phyloP scores from a whole-genome alignment of 2,113 vertebrate genomes.

The Toxotes jaculatrix region DNA sequence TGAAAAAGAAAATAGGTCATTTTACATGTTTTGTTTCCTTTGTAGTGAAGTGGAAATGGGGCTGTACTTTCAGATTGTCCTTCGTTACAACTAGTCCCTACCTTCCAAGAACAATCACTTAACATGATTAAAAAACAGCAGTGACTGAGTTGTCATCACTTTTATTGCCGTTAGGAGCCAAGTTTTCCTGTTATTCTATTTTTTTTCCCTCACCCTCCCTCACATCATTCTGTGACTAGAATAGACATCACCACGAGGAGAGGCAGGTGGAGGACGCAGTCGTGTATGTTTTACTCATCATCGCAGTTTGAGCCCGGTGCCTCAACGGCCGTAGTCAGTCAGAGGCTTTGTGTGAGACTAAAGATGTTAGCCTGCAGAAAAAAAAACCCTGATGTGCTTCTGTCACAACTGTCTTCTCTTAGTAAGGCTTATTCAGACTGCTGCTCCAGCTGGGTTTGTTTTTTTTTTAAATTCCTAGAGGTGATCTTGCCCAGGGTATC shows the following conservation, averaged over 20 bases:
- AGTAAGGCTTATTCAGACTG: conserved; percentile 37
- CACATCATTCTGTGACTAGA: conserved; percentile 56
- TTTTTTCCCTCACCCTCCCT: conserved; percentile 28
- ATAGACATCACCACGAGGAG: conserved; percentile 60
- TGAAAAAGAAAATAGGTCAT: conserved; percentile 28
- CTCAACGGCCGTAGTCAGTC: conserved; percentile 38
- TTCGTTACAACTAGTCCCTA: conserved; percentile 73
- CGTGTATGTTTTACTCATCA: conserved; percentile 62
- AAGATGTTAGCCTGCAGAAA: conserved; percentile 39
- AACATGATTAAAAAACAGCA: conserved; percentile 79
- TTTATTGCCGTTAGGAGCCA: conserved; percentile 71
- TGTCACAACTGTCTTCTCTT: conserved; percentile 39
- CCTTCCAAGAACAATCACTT: conserved; percentile 80
- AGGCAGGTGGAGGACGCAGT: conserved; percentile 62
- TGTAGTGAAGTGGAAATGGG: conserved; percentile 56
- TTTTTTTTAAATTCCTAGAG: conserved; percentile 31
- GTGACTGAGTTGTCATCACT: conserved; percentile 77
- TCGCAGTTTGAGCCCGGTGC: conserved; percentile 42
- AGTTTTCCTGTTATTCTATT: conserved; percentile 70
- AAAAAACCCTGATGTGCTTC: conserved; percentile 39
- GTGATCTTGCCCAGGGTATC: conserved; percentile 49
- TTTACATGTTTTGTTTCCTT: conserved; percentile 47
- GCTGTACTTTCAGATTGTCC: conserved; percentile 68
- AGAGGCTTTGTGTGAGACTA: conserved; percentile 42
- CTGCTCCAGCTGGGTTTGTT: conserved; percentile 25